A percentile compares a stretch with the other conserved stretches of the same genome.
phyloP scores from a whole-genome alignment of 1,140 invertebrate species.

The Tribolium castaneum region DNA sequence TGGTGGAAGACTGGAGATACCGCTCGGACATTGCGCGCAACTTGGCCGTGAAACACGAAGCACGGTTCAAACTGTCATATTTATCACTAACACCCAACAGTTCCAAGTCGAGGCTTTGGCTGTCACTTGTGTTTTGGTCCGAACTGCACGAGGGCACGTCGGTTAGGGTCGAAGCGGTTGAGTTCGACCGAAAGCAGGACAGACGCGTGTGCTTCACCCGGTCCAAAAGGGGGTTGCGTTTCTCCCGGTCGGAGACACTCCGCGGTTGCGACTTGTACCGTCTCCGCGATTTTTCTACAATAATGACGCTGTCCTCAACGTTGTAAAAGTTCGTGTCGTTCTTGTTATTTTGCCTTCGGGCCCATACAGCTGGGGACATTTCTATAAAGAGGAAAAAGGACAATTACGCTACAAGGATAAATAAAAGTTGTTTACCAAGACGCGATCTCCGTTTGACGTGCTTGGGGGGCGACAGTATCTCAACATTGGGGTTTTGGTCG shows the following conservation, averaged over 20 bases:
- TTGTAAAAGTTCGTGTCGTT: conserved; percentile 77
- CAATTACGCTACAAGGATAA: conserved; percentile 4
- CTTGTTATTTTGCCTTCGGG: conserved; percentile 74
- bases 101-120: conserved; percentile 8
- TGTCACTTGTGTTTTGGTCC: not conserved
- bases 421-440: conserved; percentile 63
- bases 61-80: conserved; percentile 63
- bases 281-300: conserved; percentile 68
- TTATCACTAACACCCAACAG: conserved; percentile 16
- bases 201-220: conserved; percentile 78
- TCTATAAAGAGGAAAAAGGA: conserved; percentile 65
- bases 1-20: conserved; percentile 76
- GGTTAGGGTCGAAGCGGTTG: conserved; percentile 49
- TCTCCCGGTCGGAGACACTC: conserved; percentile 66
- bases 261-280: conserved; percentile 65
- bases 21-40: conserved; percentile 78
- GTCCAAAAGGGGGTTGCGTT: conserved; percentile 75
- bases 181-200: conserved; percentile 72
- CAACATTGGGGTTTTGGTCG: conserved; percentile 42
- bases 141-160: conserved; percentile 32
- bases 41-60: conserved; percentile 75
- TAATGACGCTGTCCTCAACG: conserved; percentile 70
- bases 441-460: conserved; percentile 64
- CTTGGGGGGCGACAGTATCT: conserved; percentile 49
- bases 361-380: conserved; percentile 74